Evolutionary conservation across 2,113 vertebrate genomes (phyloP).

Genomic region (Stegastes partitus): DNA sequence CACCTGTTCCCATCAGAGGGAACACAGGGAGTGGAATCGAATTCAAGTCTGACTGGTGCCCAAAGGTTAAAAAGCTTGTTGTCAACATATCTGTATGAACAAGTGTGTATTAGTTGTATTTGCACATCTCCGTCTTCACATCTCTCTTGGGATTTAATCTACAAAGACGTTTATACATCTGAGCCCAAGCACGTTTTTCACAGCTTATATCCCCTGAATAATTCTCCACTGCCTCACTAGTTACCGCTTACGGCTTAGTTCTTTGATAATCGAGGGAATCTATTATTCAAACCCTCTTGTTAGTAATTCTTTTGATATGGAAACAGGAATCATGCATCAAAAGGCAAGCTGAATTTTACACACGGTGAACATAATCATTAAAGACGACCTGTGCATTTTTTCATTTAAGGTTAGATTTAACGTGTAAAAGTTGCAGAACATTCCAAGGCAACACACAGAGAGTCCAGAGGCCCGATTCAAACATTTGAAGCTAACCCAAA

Average conservation of each 20-base stretch:
- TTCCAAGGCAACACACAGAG: no score
- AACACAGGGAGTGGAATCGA: no score
- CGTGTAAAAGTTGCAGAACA: no score
- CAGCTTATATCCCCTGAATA: neutral
- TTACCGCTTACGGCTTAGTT: constrained; percentile 1
- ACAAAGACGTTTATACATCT: neutral
- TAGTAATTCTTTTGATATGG: constrained; percentile 14
- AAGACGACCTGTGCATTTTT: neutral
- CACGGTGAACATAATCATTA: neutral
- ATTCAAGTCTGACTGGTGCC: no score
- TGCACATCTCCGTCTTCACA: neutral
- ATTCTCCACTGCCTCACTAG: neutral
- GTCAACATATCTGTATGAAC: neutral
- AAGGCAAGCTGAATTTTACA: neutral
- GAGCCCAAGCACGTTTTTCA: neutral
- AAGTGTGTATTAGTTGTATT: neutral
- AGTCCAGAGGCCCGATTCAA: no score
- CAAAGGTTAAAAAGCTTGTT: neutral
- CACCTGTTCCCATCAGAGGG: no score
- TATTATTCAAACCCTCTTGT: neutral
- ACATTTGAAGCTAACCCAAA: no score
- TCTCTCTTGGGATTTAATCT: neutral
- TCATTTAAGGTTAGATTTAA: neutral
- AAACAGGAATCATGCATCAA: neutral
- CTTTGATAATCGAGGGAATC: neutral